Base-by-base conservation (phyloP, 2,113 vertebrate genomes). In the Pseudorhombus dupliciocellatus region DNA sequence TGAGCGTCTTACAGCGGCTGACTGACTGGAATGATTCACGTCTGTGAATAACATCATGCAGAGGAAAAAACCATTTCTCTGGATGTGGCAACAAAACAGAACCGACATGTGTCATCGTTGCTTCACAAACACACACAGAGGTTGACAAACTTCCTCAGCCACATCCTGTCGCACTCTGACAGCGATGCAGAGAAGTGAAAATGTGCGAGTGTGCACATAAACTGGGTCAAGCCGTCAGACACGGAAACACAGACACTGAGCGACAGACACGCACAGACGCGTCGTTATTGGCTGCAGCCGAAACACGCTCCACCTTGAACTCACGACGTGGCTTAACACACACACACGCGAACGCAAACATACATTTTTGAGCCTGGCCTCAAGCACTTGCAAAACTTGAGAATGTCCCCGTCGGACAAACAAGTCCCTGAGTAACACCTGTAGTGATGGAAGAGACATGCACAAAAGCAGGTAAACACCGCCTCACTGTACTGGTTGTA, bases 171-270 rank as follows among this genome's bases (percentile, higher is more conserved):
- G 18, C 1, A 68, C 2, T 53, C 46, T 52, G 37, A 52, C 40
- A 30, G 14, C 64, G 73, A 85, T 7, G 15, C 11, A 16, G 56
- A 86, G 85, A 91, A 90, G 85, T 84, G 88, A 91, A 88, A 90
- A 79, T 71, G 15, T 22, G 37, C 62, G 80, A 73, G 51, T 83
- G 46, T 80, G 87, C 82, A 89, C 12, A 56, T 66, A 67, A 87
- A 85, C 24, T 87, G 50, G 80, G 82, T 81, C 84, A 89, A 70
- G 81, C 65, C 56, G 64, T 54, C 46, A 62, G 73, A 53, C 62
- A 70, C 30, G 46, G 65, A 83, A 51, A 62, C 18, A 15, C 2
- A 51, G 40, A 28, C 8, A 16, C 48, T 31, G n/a, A 26, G 4
- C 37, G 26, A 56, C 11, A 56, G 55, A 30, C n/a, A 14, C 0